These are phyloP conservation scores for Oryctolagus cuniculus DNA, from an alignment of 2,113 vertebrate species.

Conservation along the genomic window DNA sequence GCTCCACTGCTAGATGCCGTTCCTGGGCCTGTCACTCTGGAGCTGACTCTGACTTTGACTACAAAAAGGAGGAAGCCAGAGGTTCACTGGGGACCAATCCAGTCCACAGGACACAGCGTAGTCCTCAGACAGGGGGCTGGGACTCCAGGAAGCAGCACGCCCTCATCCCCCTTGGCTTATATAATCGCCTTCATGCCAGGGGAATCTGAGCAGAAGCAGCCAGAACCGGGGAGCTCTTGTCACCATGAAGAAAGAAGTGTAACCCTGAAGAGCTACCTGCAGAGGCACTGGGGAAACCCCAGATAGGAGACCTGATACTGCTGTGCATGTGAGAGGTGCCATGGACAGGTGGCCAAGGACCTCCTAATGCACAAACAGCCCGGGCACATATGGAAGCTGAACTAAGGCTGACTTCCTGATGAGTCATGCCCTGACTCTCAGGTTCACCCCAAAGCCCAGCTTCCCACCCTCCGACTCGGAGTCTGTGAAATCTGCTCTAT, in stretches of 20 bases:
- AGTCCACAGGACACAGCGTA: not conserved
- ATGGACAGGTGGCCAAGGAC: not conserved
- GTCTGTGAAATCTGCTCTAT: not conserved
- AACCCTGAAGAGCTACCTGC: not conserved
- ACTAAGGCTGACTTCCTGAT: not conserved
- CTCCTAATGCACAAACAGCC: not conserved
- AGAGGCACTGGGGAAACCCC: not conserved
- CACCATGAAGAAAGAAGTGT: not conserved
- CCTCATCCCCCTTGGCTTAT: not conserved
- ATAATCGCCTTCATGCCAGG: not conserved
- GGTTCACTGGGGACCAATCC: not conserved
- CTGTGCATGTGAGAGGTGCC: not conserved
- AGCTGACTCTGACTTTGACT: not conserved
- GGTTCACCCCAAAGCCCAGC: not conserved
- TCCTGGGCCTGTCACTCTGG: not conserved
- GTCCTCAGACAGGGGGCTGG: not conserved
- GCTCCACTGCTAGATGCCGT: fast-evolving
- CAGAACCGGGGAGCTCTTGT: not conserved
- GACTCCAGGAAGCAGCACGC: not conserved
- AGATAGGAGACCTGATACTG: not conserved
- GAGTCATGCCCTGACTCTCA: not conserved
- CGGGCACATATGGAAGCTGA: not conserved
- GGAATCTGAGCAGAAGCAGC: not conserved
- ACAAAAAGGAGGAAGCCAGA: not conserved
- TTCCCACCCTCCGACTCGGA: not conserved